Conservation (phyloP, 2,797 vertebrate genomes). For the Anabacerthia variegaticeps region DNA sequence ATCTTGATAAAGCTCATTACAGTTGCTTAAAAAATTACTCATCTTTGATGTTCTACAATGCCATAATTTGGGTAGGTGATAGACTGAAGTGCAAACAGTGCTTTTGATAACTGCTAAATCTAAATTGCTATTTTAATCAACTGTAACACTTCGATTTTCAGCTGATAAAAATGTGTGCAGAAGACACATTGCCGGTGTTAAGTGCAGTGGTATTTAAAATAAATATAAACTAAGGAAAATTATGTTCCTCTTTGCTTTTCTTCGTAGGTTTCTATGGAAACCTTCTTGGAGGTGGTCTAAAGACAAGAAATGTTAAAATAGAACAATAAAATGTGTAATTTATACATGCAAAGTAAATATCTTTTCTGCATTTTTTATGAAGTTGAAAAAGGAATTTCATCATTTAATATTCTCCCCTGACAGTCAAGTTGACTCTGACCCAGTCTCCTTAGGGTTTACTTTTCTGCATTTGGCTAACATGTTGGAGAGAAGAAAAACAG, state of each 20-base stretch:
- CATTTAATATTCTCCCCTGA: constrained; percentile 28
- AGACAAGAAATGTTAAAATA: constrained; percentile 53
- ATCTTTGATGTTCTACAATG: constrained; percentile 21
- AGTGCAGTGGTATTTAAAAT: constrained; percentile 25
- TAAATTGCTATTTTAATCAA: constrained; percentile 54
- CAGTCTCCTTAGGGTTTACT: neutral
- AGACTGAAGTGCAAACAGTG: constrained; percentile 47
- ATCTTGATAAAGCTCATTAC: neutral
- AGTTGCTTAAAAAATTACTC: constrained; percentile 1
- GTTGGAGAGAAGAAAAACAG: neutral
- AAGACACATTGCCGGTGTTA: neutral
- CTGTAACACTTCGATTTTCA: constrained; percentile 32
- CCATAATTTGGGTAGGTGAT: constrained; percentile 39
- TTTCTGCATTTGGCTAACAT: constrained; percentile 7
- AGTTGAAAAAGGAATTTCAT: constrained; percentile 36
- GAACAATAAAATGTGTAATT: constrained; percentile 53
- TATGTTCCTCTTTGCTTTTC: constrained; percentile 46
- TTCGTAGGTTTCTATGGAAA: constrained; percentile 74
- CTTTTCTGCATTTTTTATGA: constrained; percentile 24
- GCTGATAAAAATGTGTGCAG: constrained; percentile 43
- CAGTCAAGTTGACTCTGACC: neutral
- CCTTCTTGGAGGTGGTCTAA: constrained; percentile 51
- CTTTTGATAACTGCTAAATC: constrained; percentile 48
- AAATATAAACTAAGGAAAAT: constrained; percentile 39
- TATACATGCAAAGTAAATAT: constrained; percentile 57